Evolutionary conservation across 2,797 vertebrate genomes (phyloP), one percentile per base, ranked within the genome.

Genomic region (Nasua narica): DNA sequence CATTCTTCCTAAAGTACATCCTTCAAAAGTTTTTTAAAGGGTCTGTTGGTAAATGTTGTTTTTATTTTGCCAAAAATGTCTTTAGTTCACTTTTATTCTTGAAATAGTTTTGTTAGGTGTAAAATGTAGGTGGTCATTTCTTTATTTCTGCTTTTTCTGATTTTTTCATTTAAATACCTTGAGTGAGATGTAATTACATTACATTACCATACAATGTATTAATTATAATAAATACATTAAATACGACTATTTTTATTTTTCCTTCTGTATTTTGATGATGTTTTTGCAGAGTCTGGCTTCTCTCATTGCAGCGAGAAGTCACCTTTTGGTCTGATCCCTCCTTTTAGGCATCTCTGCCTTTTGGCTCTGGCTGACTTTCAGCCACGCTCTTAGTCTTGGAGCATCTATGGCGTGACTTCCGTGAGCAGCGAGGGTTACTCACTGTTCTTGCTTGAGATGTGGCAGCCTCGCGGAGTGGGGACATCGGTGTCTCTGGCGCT

Each of bases 31-130:
- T 50, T 58, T 77, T 69, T 1, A n/a, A 5, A 54, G 46, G 52
- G 40, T 65, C 54, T 76, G 27, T 70, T 79, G 62, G 25, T 79
- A 43, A 40, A 46, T 12, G 15, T 83, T 70, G 15, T 29, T 86
- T 94, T 94, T 69, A 29, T 82, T 50, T 92, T 62, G 83, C 70
- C 48, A 48, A 87, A 91, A 95, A 37, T 6, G 40, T 91, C 18
- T 85, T 90, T 50, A 35, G 84, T 89, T 92, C 21, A 18, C 16
- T 54, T 43, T 67, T 19, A 13, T 50, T 21, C n/a, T 60, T 50
- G 48, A 56, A 15, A 16, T 35, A 16, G 52, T 52, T 50, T 56
- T 54, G 16, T 52, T 62, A 56, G 7, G 2, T 48, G 56, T 81
- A 27, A 11, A 74, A 19, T 29, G 52, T 60, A 15, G 50, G 43